Base-by-base conservation (phyloP, 64 coral and sea anemone genomes). In the Catalaphyllia jardinei region DNA sequence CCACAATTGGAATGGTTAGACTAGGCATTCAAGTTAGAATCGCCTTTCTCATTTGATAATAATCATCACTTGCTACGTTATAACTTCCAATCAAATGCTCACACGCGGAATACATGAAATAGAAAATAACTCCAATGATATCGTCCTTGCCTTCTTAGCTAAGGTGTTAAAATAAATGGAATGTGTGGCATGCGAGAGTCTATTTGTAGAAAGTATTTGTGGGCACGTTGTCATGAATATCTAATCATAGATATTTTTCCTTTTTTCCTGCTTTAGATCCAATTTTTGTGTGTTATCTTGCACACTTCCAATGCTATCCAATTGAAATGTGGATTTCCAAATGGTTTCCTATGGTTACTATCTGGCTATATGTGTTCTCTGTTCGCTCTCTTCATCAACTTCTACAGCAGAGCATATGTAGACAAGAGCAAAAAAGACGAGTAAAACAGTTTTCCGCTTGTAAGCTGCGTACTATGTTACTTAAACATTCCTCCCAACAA, bases 321-420 rank as follows among this genome's bases (percentile, higher is more conserved):
- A 76, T 72, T 71, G 1, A 89, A 94, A 62, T 94, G 92, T 86
- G 92, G 92, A 59, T 94, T 94, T 63, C 87, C 79, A 76, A 85
- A 94, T 74, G 92, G 92, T 6, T 85, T 86, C 27, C 52, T 94
- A 12, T 94, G 79, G 87, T 87, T 94, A 18, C 87, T 86, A 67
- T 84, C 87, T 38, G 79, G 79, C 39, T 94, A 94, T 72, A 85
- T 89, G 87, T 94, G 92, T 24, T 87, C 82, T 72, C 78, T 94
- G 24, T 51, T 75, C 24, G 87, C 20, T 52, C 62, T 94, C 17
- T 94, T 94, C 62, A 31, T 94, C 16, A 89, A 94, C 69, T 94
- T 94, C 33, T 94, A 94, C 87, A 51, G 30, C 46, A 89, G 78
- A 77, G 80, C 92, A 1, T 94, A 94, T 27, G 28, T 20, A n/a